Base-by-base conservation (phyloP, 2,888 invertebrate genomes). In the Sesia apiformis region DNA sequence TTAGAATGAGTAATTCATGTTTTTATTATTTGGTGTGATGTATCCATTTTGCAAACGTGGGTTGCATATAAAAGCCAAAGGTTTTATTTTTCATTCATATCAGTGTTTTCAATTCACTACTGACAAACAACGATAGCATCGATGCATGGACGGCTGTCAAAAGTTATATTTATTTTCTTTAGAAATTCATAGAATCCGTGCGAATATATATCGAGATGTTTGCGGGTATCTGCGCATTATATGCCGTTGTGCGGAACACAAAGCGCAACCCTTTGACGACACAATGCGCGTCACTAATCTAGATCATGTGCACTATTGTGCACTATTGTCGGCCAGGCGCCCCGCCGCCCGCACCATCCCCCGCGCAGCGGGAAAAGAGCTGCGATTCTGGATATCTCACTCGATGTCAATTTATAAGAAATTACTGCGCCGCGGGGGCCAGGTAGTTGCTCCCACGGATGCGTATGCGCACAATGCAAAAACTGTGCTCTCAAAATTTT, bases 141-240 rank as follows among this genome's bases (percentile, higher is more conserved):
- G 76, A 79, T 72, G 74, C 76, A 69, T 72, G 72, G 75, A 77
- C 74, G 80, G 81, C 84, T 88, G 88, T 88, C 89, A 87, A 77
- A 88, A 87, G 86, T 86, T 85, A 85, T 88, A 87, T 89, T 88
- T 88, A 88, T 89, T 86, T 87, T 88, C 87, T 86, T 88, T 88
- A 81, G 69, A 85, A 87, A 86, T 88, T 84, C 84, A 87, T 82
- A 83, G 87, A 87, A 88, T 78, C 75, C 65, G 69, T 81, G 83
- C 84, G 81, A 87, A 87, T 84, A 76, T 70, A 74, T 69, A 79
- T 82, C 77, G 80, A 83, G 83, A 80, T 84, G 83, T 87, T 85
- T 85, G 86, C 77, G 78, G 78, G 76, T 69, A 64, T 58, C 61
- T 63, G 54, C 65, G 74, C 70, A 79, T 82, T 78, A 77, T 79